Conservation (phyloP, 1,140 invertebrate species). For the Acarapis woodi region DNA sequence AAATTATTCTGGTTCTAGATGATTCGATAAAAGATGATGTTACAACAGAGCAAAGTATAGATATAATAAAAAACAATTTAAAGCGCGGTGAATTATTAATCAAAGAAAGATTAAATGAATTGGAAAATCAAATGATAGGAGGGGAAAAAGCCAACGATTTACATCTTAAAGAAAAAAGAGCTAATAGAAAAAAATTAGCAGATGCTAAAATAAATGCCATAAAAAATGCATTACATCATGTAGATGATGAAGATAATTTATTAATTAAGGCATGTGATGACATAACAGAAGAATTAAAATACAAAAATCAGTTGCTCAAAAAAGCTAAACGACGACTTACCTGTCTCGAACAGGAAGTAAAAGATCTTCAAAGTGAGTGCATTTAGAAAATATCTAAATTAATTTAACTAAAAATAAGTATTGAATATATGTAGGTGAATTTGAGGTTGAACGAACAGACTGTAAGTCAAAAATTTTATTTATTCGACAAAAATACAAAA, state of each 20-base stretch:
- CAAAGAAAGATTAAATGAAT: conserved; percentile 28
- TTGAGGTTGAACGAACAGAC: conserved; percentile 48
- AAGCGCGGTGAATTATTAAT: too few species aligned
- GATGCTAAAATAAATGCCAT: conserved; percentile 29
- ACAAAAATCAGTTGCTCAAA: conserved; percentile 35
- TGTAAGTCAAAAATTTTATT: too few species aligned
- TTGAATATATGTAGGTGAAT: too few species aligned
- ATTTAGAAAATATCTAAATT: too few species aligned
- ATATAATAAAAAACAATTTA: conserved; percentile 5
- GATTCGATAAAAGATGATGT: background rate
- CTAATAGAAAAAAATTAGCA: conserved; percentile 32
- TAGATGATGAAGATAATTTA: conserved; percentile 35
- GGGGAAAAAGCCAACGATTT: conserved; percentile 41
- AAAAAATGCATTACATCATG: conserved; percentile 28
- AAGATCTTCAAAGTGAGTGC: conserved; percentile 42
- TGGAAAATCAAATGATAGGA: conserved; percentile 43
- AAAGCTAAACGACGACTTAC: conserved; percentile 32
- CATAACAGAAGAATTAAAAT: conserved; percentile 40
- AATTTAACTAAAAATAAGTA: too few species aligned
- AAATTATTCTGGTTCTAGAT: background rate
- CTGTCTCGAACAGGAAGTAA: conserved; percentile 35
- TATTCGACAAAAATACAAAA: too few species aligned
- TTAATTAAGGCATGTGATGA: conserved; percentile 36
- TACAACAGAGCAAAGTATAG: background rate
- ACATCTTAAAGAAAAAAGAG: conserved; percentile 26